Base-by-base conservation (phyloP, 1,140 invertebrate genomes). In the Drosophila fuyamai region DNA sequence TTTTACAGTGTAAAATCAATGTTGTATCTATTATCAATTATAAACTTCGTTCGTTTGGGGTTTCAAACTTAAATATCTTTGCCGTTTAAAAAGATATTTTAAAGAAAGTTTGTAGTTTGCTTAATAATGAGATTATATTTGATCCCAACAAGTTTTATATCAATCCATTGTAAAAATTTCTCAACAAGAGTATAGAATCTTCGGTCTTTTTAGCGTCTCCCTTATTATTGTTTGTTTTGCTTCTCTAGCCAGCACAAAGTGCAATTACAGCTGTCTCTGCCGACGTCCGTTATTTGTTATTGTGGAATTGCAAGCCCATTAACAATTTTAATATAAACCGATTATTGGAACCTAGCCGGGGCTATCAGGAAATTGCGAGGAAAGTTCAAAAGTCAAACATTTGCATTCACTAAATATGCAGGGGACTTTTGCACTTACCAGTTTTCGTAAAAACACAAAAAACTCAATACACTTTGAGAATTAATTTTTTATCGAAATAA, bases 311-410 rank as follows among this genome's bases (percentile, higher is more conserved):
- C 61, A 50, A 67, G 60, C 68, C 70, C 76, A 84, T 84, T 84
- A 84, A 84, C 81, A 84, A 85, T 84, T 84, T 76, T 84, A 84
- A 84, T 84, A 61, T 23, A 76, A 67, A 44, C 71, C 70, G 47
- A 57, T 60, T 63, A 13, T 77, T 66, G 80, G 63, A 66, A 82
- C 79, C 79, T 76, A 36, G 43, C 12, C 55, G 50, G 29, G 14
- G 13, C 47, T 56, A 72, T 56, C 65, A 83, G 81, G 76, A 80
- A 83, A 85, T 66, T 55, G 56, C 55, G 61, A 13, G 23, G 50
- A 80, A 73, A 77, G 81, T 84, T 85, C 76, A 84, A 48, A 70
- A 65, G 63, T 63, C 47, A 59, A 53, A 51, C 50, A 67, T 65
- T 67, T 65, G 8, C 46, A 65, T 51, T 50, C 36, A 32, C n/a